Conservation (phyloP, 2,888 invertebrate species). For the Oasisia sp. region DNA sequence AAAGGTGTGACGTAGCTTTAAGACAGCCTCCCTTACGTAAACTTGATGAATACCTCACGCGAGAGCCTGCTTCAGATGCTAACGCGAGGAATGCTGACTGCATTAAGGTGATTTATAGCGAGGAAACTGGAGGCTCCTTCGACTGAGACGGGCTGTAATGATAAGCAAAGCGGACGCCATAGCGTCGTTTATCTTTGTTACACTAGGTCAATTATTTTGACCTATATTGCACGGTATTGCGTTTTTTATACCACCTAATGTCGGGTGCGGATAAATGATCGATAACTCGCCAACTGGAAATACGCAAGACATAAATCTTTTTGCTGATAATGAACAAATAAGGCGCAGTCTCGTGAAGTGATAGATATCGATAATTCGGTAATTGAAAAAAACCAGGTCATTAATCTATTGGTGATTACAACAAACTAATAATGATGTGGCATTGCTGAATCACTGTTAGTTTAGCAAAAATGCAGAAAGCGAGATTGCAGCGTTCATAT, state of each 20-base stretch:
- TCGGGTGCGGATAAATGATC: neutral
- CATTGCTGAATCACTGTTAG: neutral
- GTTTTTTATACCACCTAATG: neutral
- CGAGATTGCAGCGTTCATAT: neutral
- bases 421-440: neutral
- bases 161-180: neutral
- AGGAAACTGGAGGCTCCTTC: neutral
- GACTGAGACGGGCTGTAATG: neutral
- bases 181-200: neutral
- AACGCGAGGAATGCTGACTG: neutral
- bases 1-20: neutral
- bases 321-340: neutral
- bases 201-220: neutral
- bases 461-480: neutral
- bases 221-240: neutral
- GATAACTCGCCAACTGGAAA: neutral
- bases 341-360: neutral
- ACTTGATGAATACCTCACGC: neutral
- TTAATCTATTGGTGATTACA: neutral
- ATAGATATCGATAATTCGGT: neutral
- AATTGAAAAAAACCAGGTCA: neutral
- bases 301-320: neutral
- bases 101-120: neutral
- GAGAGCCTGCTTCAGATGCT: neutral
- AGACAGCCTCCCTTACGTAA: conserved; percentile 8